Conservation (phyloP, 2,888 invertebrate genomes). For the Aromia moschata region DNA sequence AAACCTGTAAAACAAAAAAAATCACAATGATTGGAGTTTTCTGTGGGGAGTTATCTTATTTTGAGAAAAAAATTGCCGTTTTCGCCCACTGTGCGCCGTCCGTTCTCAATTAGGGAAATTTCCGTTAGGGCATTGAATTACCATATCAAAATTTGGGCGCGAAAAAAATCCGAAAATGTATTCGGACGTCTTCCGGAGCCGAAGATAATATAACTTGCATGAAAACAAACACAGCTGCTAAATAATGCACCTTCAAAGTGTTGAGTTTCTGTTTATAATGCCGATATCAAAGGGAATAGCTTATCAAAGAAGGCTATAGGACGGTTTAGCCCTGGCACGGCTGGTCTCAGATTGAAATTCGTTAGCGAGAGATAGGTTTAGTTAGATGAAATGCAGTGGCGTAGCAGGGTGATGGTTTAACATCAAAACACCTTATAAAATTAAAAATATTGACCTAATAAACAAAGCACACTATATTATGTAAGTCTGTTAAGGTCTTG, state of each 20-base stretch:
- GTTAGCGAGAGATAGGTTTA: conserved; percentile 37
- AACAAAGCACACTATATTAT: too few relatives aligned
- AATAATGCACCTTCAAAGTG: conserved; percentile 41
- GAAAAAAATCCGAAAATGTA: conserved; percentile 20
- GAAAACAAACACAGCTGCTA: conserved; percentile 28
- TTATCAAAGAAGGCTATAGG: conserved; percentile 40
- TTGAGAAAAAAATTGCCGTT: too few relatives aligned
- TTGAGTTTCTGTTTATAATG: conserved; percentile 40
- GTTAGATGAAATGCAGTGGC: conserved; percentile 31
- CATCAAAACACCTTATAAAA: too few relatives aligned
- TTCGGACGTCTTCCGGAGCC: conserved; percentile 14
- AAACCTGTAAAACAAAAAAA: too few relatives aligned
- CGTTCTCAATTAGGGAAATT: conserved; percentile 5
- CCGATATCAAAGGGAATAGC: conserved; percentile 41
- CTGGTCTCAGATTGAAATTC: conserved; percentile 28
- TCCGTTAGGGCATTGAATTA: conserved; percentile 14
- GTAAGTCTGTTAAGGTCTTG: too few relatives aligned
- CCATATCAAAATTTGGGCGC: conserved; percentile 17
- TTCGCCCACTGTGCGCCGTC: too few relatives aligned
- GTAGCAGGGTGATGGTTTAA: too few relatives aligned
- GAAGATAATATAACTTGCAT: conserved; percentile 19
- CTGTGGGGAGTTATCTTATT: too few relatives aligned
- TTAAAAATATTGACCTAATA: too few relatives aligned
- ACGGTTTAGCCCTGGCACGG: conserved; percentile 24
- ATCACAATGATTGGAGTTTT: too few relatives aligned